phyloP scores from a whole-genome alignment of 2,113 vertebrate genomes.

The Elaphurus davidianus region DNA sequence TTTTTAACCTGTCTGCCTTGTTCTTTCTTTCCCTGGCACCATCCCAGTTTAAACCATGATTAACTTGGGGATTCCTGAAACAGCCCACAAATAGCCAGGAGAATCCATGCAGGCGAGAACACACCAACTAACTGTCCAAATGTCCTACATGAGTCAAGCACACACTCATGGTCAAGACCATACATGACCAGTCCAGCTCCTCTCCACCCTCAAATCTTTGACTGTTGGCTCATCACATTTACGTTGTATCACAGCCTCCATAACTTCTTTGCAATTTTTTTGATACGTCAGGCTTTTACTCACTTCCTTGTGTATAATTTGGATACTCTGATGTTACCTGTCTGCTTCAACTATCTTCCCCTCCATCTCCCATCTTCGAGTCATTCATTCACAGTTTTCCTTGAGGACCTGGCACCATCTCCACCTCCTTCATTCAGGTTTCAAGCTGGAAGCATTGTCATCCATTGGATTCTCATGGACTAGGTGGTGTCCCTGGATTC shows the following conservation, averaged over 20 bases:
- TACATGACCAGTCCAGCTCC: not conserved
- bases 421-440: not conserved
- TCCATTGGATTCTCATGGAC: too few relatives aligned
- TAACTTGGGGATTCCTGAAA: not conserved
- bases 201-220: not conserved
- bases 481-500: not conserved
- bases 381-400: not conserved
- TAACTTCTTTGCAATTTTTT: not conserved
- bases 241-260: fast-evolving
- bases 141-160: not conserved
- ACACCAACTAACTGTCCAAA: too few relatives aligned
- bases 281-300: fast-evolving
- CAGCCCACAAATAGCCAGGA: not conserved
- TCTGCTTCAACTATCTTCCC: too few relatives aligned
- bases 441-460: not conserved
- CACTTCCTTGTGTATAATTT: fast-evolving
- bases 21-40: not conserved
- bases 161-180: too few relatives aligned
- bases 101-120: fast-evolving
- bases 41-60: not conserved
- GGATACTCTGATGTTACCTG: fast-evolving
- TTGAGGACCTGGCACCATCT: fast-evolving
- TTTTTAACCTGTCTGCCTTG: not conserved
- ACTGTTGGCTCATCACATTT: not conserved
- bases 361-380: fast-evolving